These are phyloP conservation scores for Melanotaenia parkinsoni DNA, from an alignment of 2,797 vertebrate species.

Conservation along the genomic window DNA sequence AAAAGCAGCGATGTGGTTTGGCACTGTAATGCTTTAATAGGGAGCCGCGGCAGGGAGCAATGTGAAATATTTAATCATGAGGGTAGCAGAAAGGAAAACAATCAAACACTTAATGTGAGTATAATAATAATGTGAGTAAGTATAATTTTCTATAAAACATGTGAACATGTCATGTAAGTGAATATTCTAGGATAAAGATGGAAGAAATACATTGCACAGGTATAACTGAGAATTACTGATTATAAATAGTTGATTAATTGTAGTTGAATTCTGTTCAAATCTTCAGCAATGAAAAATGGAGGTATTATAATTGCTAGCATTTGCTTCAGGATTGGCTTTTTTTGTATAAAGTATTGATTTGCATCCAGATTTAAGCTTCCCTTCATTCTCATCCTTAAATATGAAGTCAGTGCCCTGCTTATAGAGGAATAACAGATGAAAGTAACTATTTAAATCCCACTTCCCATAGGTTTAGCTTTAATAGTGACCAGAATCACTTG, in stretches of 20 bases:
- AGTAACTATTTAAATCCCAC: neutral
- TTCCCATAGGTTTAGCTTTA: slow-evolving; percentile 17
- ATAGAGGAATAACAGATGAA: neutral
- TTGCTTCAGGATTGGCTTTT: neutral
- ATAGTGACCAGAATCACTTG: slow-evolving; percentile 25
- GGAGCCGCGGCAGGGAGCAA: neutral
- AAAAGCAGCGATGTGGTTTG: slow-evolving; percentile 18
- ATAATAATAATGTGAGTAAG: too few species aligned
- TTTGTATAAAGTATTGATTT: neutral
- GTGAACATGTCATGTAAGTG: neutral
- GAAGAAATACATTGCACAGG: neutral
- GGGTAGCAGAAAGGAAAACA: slow-evolving; percentile 2
- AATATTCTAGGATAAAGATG: neutral
- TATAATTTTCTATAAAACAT: neutral
- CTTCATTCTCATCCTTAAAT: neutral
- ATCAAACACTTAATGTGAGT: neutral
- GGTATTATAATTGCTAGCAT: neutral
- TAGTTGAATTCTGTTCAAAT: neutral
- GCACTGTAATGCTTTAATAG: slow-evolving; percentile 2
- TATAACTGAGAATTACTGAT: neutral
- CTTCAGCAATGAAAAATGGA: neutral
- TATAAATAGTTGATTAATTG: neutral
- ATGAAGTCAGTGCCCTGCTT: neutral
- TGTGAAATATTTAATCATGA: neutral
- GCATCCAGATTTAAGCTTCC: neutral